Base-by-base conservation (phyloP, 2,113 vertebrate species). In the Gambusia holbrooki region DNA sequence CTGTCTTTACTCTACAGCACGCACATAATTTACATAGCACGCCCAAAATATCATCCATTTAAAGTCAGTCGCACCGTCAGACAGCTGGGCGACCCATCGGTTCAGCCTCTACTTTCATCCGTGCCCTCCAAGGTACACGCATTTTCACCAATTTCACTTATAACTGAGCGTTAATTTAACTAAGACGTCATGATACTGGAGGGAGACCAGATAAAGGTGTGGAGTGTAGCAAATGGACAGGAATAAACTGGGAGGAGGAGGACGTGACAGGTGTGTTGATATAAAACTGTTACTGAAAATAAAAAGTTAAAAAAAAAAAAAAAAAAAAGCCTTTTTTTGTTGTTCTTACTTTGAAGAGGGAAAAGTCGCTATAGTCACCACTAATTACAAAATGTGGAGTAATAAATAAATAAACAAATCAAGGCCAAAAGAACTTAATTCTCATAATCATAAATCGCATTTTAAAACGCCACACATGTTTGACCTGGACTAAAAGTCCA, bases 141-240 rank as follows among this genome's bases (percentile, higher is more conserved):
- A 88, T 88, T 88, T 88, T 80, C 71, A 78, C 90, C 77, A 88
- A 87, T 91, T 88, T 88, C 82, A 75, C 81, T 89, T 90, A 86
- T 93, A 90, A 92, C 90, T 90, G 88, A 90, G 91, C 82, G 80
- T 82, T 85, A 87, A 89, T 91, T 89, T 80, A 89, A 81, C 83
- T 60, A 7, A 76, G 79, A 66, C 62, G 69, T 82, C 86, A 79
- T 87, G 68, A 71, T 35, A 65, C 48, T 73, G 66, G 63, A 79
- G 73, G 74, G 82, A 68, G 45, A 74, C 75, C 5, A 35, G 84
- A 80, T 28, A 62, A 29, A 33, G 42, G 51, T 15, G 30, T 54
- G 66, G 63, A 78, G 64, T 25, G 60, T n/a, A 42, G 76, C 69
- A 33, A 35, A 65, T 67, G 65, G 62, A 74, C 66, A 69, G 29